Evolutionary conservation across 2,113 vertebrate genomes (phyloP).

Genomic region (Tauraco erythrolophus): DNA sequence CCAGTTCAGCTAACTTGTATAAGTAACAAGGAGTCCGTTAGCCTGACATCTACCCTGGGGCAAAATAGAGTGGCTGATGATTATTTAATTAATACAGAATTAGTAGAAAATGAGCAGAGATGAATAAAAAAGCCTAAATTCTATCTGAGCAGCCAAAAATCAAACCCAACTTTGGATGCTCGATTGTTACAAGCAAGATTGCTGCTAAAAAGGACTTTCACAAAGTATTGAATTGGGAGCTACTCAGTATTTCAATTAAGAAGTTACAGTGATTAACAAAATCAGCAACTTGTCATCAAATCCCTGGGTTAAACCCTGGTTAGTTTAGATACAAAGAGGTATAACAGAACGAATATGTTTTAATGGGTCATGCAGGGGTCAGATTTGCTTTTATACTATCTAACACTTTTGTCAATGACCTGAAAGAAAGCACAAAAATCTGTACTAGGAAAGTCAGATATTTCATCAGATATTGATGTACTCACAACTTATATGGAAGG

Average conservation of each 20-base stretch:
- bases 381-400: neutral
- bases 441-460: neutral
- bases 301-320: neutral
- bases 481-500: neutral
- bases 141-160: neutral
- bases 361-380: neutral
- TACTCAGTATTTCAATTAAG: neutral
- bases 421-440: neutral
- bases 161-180: neutral
- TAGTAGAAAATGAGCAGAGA: neutral
- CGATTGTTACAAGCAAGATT: neutral
- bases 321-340: neutral
- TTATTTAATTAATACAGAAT: neutral
- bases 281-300: neutral
- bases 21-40: neutral
- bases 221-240: neutral
- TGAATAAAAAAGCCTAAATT: neutral
- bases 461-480: neutral
- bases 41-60: neutral
- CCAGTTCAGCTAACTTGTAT: neutral
- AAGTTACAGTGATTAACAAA: neutral
- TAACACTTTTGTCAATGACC: neutral
- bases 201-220: neutral
- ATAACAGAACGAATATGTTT: neutral
- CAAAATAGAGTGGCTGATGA: neutral